A percentile compares a stretch with the other conserved stretches of the same genome.
Conservation (phyloP, 2,797 vertebrate species). For the Bufotes viridis region DNA sequence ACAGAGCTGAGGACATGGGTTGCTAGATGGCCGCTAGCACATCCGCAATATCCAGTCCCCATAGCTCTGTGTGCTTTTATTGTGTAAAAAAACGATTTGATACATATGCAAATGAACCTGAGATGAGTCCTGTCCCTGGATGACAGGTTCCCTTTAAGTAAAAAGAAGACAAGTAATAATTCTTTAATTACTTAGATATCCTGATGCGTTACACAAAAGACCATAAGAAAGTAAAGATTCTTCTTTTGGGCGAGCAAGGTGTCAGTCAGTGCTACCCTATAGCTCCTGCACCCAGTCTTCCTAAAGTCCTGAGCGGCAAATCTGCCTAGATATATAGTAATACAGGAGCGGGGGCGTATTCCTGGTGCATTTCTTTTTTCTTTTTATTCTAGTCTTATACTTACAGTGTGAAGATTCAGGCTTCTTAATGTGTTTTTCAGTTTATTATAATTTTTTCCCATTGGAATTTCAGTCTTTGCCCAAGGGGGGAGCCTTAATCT, state of each 20-base stretch:
- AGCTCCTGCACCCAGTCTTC: neutral
- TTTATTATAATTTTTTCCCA: conserved; percentile 94
- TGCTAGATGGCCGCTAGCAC: no score
- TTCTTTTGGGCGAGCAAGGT: no score
- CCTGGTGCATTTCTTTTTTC: neutral
- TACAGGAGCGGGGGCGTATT: neutral
- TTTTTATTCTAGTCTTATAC: conserved; percentile 58
- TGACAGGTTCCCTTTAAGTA: no score
- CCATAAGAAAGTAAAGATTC: no score
- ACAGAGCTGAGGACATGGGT: no score
- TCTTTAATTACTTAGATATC: neutral
- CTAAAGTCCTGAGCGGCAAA: neutral
- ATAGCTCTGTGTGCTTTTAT: no score
- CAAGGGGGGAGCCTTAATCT: conserved; percentile 94
- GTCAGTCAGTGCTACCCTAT: no score
- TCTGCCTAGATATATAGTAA: neutral
- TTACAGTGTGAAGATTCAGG: conserved; percentile 95
- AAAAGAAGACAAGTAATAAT: neutral
- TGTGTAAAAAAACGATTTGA: no score
- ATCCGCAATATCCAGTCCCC: no score
- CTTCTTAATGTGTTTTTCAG: conserved; percentile 90
- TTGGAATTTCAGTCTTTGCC: conserved; percentile 95
- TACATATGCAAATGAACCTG: no score
- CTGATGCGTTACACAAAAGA: neutral
- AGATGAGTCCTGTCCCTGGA: no score